Conservation (phyloP, 2,113 vertebrate species). For the Zootoca vivipara region DNA sequence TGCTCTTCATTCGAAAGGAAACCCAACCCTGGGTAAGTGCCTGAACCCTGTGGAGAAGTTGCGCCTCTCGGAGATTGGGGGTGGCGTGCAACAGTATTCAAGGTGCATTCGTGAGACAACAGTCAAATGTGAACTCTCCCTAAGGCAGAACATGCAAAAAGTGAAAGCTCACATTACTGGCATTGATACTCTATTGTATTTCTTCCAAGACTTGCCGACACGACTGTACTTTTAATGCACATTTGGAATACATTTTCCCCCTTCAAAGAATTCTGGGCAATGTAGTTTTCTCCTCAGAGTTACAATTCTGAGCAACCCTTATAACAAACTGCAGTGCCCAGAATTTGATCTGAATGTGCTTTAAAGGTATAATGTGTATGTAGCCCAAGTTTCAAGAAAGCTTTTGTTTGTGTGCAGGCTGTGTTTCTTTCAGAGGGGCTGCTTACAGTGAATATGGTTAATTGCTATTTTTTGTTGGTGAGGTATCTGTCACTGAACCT, state of each 20-base stretch:
- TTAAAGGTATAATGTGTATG: too few relatives aligned
- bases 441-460: not conserved
- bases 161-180: not conserved
- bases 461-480: not conserved
- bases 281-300: too few relatives aligned
- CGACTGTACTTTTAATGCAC: too few relatives aligned
- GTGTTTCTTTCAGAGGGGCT: not conserved
- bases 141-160: not conserved
- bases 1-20: not conserved
- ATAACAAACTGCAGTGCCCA: too few relatives aligned
- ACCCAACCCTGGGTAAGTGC: too few relatives aligned
- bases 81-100: not conserved
- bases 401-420: not conserved
- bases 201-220: not conserved
- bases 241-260: too few relatives aligned
- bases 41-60: too few relatives aligned
- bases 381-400: not conserved
- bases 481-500: not conserved
- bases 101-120: not conserved
- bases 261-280: too few relatives aligned
- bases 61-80: too few relatives aligned
- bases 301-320: too few relatives aligned
- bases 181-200: not conserved
- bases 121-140: not conserved
- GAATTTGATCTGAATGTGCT: too few relatives aligned